phyloP scores from a whole-genome alignment of 2,113 vertebrate genomes.

The Caretta caretta region DNA sequence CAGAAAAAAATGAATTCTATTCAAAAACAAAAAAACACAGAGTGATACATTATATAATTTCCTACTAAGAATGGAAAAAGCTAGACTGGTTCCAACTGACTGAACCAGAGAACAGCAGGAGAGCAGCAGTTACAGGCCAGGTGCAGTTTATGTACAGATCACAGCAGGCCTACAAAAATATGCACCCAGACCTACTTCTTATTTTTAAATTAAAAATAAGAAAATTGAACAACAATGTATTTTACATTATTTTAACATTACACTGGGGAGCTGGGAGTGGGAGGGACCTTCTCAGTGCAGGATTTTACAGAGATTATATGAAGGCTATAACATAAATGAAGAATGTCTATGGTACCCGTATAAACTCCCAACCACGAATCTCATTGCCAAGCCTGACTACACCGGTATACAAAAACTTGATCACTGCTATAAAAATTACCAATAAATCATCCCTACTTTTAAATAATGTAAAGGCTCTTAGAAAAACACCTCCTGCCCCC shows the following conservation, averaged over 20 bases:
- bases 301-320: constrained; percentile 41
- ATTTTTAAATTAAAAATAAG: not conserved
- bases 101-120: not conserved
- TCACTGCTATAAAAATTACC: constrained; percentile 40
- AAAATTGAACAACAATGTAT: not conserved
- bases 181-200: not conserved
- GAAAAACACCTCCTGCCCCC: not conserved
- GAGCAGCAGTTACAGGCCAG: not conserved
- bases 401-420: constrained; percentile 70
- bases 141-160: not conserved
- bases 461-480: constrained; percentile 54
- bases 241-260: constrained; percentile 47
- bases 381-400: constrained; percentile 55
- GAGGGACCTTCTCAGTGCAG: constrained; percentile 28
- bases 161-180: not conserved
- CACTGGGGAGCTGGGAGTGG: not conserved
- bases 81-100: not conserved
- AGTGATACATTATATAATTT: not conserved
- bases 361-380: constrained; percentile 62
- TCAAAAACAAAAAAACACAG: not conserved
- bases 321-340: constrained; percentile 42
- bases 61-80: not conserved
- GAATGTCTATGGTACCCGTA: constrained; percentile 44
- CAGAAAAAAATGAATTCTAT: not conserved
- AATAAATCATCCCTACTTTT: constrained; percentile 22